Conservation (phyloP, 2,888 invertebrate genomes). For the Luffia ferchaultella region DNA sequence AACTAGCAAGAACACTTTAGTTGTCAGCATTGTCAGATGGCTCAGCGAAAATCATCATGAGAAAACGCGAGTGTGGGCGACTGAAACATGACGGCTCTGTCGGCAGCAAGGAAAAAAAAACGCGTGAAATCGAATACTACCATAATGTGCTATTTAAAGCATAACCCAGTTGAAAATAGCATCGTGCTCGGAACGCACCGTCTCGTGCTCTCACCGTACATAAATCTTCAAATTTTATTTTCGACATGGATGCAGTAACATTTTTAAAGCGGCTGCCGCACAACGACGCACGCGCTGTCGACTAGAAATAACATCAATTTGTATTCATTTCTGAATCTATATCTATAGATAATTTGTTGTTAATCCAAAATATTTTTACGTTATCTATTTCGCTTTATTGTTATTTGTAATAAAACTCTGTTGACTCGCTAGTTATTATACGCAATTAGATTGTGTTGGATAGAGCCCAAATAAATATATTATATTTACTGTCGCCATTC, state of each 20-base stretch:
- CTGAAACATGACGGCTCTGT: conserved; percentile 38
- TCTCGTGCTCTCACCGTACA: conserved; percentile 55
- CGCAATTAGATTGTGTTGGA: too few species aligned
- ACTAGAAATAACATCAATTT: too few species aligned
- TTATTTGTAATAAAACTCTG: too few species aligned
- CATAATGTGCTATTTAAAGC: conserved; percentile 65
- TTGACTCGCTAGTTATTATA: too few species aligned
- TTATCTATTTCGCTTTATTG: too few species aligned
- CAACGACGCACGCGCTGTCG: too few species aligned
- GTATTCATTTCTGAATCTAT: too few species aligned
- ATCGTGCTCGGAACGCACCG: conserved; percentile 57
- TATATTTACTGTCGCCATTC: too few species aligned
- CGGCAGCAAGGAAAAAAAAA: conserved; percentile 54
- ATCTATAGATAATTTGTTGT: too few species aligned
- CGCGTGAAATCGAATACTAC: conserved; percentile 65
- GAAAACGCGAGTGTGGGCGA: conserved; percentile 50
- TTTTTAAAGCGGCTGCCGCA: conserved; percentile 31
- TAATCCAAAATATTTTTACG: too few species aligned
- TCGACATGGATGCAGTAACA: conserved; percentile 43
- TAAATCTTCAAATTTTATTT: conserved; percentile 62
- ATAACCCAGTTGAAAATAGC: conserved; percentile 63
- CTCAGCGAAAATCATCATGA: conserved; percentile 24
- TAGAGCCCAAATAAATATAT: too few species aligned
- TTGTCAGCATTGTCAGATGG: conserved; percentile 36
- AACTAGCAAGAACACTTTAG: conserved; percentile 8